Percentiles rank a stretch among this genome's conserved stretches.
Conservation (phyloP, 1,140 invertebrate species). For the Drosophila pallidifrons region DNA sequence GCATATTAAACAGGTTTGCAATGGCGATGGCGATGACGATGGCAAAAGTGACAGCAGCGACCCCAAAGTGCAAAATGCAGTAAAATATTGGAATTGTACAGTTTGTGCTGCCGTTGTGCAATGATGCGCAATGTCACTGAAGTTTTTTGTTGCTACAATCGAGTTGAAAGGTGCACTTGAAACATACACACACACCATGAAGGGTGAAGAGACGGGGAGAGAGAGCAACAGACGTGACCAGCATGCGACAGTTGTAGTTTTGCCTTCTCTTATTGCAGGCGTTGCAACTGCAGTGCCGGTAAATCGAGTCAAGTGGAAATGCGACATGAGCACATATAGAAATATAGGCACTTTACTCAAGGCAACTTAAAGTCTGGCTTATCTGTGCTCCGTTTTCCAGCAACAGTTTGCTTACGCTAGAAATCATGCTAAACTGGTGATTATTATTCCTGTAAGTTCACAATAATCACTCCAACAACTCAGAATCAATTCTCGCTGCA, state of each 20-base stretch:
- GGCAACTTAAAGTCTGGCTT: neutral
- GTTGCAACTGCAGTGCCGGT: conserved; percentile 19
- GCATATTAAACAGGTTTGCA: conserved; percentile 54
- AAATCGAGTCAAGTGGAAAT: conserved; percentile 33
- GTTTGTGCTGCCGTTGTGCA: conserved; percentile 61
- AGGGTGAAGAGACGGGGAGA: neutral
- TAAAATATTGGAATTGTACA: conserved; percentile 78
- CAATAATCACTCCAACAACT: neutral
- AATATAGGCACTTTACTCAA: neutral
- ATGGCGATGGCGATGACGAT: neutral
- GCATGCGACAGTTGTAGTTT: conserved; percentile 51
- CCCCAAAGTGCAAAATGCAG: conserved; percentile 70
- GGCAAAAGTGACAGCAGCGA: conserved; percentile 33
- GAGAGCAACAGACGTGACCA: conserved; percentile 61
- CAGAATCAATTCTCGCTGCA: neutral
- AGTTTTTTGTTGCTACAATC: conserved; percentile 37
- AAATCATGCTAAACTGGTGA: neutral
- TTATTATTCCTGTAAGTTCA: neutral
- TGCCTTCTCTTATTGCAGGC: conserved; percentile 16
- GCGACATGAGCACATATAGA: conserved; percentile 26
- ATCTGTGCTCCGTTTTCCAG: neutral
- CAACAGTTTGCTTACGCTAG: too few relatives aligned
- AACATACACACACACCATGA: neutral
- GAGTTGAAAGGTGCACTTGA: conserved; percentile 54
- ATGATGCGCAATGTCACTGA: conserved; percentile 62